These are phyloP conservation scores for Leucania comma DNA, from an alignment of 2,888 invertebrate genomes.

Conservation along the genomic window DNA sequence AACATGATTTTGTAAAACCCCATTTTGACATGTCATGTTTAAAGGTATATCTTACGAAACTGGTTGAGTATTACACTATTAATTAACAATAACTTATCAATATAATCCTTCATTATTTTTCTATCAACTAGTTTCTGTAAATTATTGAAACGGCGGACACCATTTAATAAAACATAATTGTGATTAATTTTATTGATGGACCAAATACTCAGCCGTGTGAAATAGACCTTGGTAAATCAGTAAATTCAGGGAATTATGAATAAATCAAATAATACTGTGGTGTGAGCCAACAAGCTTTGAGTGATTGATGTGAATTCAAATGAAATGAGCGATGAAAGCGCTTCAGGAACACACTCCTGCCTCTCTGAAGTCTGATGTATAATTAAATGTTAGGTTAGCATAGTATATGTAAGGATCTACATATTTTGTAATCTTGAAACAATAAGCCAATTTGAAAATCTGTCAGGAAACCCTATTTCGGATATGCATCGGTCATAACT, in stretches of 20 bases:
- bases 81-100: not conserved
- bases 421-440: slow-evolving; percentile 15
- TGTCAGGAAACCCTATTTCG: not conserved
- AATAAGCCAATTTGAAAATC: not conserved
- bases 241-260: slow-evolving; percentile 25
- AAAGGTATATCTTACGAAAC: not conserved
- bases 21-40: not conserved
- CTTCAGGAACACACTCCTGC: slow-evolving; percentile 12
- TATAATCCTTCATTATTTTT: not conserved
- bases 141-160: not conserved
- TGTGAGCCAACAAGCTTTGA: slow-evolving; percentile 31
- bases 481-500: not conserved
- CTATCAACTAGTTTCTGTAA: not conserved
- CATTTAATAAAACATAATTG: slow-evolving; percentile 10
- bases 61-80: not conserved
- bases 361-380: slow-evolving; percentile 10
- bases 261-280: slow-evolving; percentile 37
- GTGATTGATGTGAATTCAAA: slow-evolving; percentile 51
- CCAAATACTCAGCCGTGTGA: slow-evolving; percentile 7
- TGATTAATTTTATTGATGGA: slow-evolving; percentile 10
- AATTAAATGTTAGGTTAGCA: slow-evolving; percentile 9
- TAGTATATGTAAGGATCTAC: not conserved
- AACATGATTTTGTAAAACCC: not conserved
- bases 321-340: slow-evolving; percentile 41
- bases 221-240: slow-evolving; percentile 17